Evolutionary conservation across 92 coral and sea anemone genomes (phyloP), one percentile per base, ranked within the genome.

Genomic region (Epizoanthus scotinus): DNA sequence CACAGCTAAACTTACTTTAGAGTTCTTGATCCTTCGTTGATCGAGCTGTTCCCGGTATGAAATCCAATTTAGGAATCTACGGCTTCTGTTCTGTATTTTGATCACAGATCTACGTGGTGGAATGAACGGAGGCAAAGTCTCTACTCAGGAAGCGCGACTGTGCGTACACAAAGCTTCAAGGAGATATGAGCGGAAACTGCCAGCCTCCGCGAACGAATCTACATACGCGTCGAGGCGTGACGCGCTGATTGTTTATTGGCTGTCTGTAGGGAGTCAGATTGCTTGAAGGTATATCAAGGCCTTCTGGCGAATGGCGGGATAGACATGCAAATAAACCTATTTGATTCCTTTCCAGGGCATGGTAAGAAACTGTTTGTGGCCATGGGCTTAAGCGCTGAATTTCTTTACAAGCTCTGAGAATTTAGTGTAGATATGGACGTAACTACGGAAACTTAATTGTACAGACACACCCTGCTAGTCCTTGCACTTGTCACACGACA

Each of bases 41-140:
- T 18, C 10, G 36, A 2, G 17, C 21, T 59, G 54, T 64, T 7
- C 31, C 70, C 27, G 44, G 70, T 64, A 14, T 64, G 55, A 38
- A 75, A 59, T 59, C 63, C 67, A 29, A 38, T 75, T n/a, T 38
- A 3, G 54, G 27, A 40, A 15, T 28, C 28, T 17, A 44, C 10
- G 14, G 59, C 13, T 14, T 75, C 42, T 52, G 17, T 75, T 21
- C 24, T 75, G 56, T 12, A 55, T 58, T 59, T 19, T 10, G 38
- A 22, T 60, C 36, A 75, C 67, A 58, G 68, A 22, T 58, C 81
- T 75, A 75, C 81, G 81, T 75, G 81, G 81, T 75, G 81, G 69
- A 75, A 75, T 75, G 81, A 75, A 36, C 29, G 53, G 12, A 29
- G 44, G 18, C 18, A 64, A 5, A 29, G 44, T 8, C 24, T 58